Base-by-base conservation (phyloP, 2,888 invertebrate species). In the Drosophila vallismaia region DNA sequence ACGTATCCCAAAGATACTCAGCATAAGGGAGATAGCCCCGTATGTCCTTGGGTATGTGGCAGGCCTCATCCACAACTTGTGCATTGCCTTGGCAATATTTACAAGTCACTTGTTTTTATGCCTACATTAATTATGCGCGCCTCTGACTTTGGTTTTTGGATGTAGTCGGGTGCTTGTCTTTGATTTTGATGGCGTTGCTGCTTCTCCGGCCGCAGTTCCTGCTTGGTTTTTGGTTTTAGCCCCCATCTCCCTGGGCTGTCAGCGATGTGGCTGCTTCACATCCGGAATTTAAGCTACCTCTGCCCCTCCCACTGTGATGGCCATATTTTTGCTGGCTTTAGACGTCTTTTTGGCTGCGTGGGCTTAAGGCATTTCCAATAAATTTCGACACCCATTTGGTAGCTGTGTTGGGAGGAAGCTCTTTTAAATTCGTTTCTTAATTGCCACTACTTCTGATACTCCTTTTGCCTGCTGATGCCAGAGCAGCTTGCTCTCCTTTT, bases 91-190 rank as follows among this genome's bases (percentile, higher is more conserved):
- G 77, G 77, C 56, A 77, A 88, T 88, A 87, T 88, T 88, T 87
- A 88, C 86, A 86, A 88, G 86, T 88, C 88, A 88, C 87, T 88
- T 87, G 85, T 78, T 88, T 88, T 88, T 86, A 88, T 88, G 79
- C 86, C 83, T 78, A 86, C 88, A 88, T 88, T 88, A 88, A 88
- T 88, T 86, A 88, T 83, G 84, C 84, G 86, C 81, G 86, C 84
- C 55, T 60, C 57, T 72, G 71, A 62, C 69, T 76, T 80, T 81
- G 83, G 75, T 76, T 79, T 84, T 71, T 70, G 82, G 71, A 52
- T 10, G 64, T 31, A 40, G 45, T 6, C 14, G 38, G 29, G 2
- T 59, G 40, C 44, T 81, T 73, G 82, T 77, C 84, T 82, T 82
- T 82, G 82, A 82, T 84, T 84, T 82, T 79, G 76, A 74, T 76